Base-by-base conservation (phyloP, 2,888 invertebrate genomes). In the Eupsilia transversa region DNA sequence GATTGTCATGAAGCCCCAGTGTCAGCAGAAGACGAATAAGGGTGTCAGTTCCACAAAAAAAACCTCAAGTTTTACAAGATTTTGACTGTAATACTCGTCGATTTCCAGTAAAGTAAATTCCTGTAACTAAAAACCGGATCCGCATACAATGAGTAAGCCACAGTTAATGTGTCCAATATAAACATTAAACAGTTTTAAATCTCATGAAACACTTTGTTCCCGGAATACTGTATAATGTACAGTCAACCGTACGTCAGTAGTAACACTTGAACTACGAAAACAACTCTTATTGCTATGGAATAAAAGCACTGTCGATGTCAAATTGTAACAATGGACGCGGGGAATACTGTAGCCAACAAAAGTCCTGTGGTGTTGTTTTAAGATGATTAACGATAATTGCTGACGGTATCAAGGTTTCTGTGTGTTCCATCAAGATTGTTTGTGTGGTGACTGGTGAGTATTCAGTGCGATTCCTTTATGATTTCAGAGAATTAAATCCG, bases 301-400 rank as follows among this genome's bases (percentile, higher is more conserved):
- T 17, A 43, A 43, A 43, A 17, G 43, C 17, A 2, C 20, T 20
- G 20, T 46, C 46, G 2, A 46, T 46, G 20, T 46, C 20, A 46
- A 46, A 20, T 46, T 20, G 46, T 46, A 6, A 7, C 20, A 6
- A 20, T 46, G 46, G 6, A 20, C 46, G 20, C 7, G 46, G 20
- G 46, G 20, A 20, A 1, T 46, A 46, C 46, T 46, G 46, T 56
- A 27, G n/a, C 35, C 80, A 82, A 81, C 78, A 87, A 82, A 74
- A 74, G 84, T 79, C 81, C 60, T 72, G 84, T 64, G 59, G 66
- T 91, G 90, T 89, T 91, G 86, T 88, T 90, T 79, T 87, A 85
- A 69, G 65, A 85, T 91, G 91, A 91, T 91, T 82, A 86, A 91
- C 89, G 91, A 86, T 91, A 89, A 91, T 90, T 79, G 88, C 80